A percentile compares a stretch with the other conserved stretches of the same genome.
These are phyloP conservation scores for Lophius americanus DNA, from an alignment of 2,797 vertebrate genomes.

Conservation along the genomic window DNA sequence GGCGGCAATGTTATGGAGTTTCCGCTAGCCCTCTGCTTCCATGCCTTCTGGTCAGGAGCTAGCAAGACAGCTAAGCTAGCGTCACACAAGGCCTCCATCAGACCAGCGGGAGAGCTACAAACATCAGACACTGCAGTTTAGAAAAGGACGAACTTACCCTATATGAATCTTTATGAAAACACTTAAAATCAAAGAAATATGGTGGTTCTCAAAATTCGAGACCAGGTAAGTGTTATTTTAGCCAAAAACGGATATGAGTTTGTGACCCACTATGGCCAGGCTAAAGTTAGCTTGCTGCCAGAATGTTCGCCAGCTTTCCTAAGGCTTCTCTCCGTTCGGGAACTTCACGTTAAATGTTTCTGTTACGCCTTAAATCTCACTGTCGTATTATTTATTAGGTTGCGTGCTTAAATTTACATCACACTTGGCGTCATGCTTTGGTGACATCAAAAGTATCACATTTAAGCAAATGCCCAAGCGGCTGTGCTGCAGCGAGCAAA, in stretches of 20 bases:
- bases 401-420: not conserved
- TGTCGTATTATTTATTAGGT: not conserved
- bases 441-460: conserved; percentile 9
- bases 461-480: conserved; percentile 25
- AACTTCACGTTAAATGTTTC: conserved; percentile 35
- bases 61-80: conserved; percentile 75
- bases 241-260: conserved; percentile 44
- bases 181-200: conserved; percentile 75
- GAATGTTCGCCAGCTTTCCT: conserved; percentile 53
- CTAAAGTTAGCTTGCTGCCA: conserved; percentile 53
- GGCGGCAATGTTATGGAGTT: conserved; percentile 82
- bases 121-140: conserved; percentile 43
- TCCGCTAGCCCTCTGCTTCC: conserved; percentile 72
- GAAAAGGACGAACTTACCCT: conserved; percentile 45
- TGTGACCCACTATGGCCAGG: conserved; percentile 31
- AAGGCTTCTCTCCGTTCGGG: conserved; percentile 39
- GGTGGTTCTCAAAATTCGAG: conserved; percentile 85
- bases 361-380: not conserved
- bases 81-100: conserved; percentile 68
- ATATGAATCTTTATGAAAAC: conserved; percentile 77
- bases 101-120: conserved; percentile 49
- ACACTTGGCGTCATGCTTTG: not conserved
- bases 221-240: conserved; percentile 75
- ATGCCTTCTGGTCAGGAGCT: conserved; percentile 73
- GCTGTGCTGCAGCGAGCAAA: conserved; percentile 47